Evolutionary conservation across 1,140 invertebrate species (phyloP), one percentile per base, ranked within the genome.

Genomic region (Drosophila rhopaloa): DNA sequence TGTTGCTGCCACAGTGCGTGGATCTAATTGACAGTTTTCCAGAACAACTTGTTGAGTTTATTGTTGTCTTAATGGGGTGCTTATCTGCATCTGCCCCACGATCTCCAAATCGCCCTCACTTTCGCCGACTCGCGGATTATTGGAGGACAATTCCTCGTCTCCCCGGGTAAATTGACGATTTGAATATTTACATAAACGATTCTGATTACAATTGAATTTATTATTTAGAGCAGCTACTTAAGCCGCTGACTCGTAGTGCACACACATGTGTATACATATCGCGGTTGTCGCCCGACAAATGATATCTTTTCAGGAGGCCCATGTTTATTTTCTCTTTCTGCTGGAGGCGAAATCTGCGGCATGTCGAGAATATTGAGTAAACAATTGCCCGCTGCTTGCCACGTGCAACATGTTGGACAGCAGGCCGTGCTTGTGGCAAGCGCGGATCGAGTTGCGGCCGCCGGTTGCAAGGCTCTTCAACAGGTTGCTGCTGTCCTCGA

Each of bases 31-130:
- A 81, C 78, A 76, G 55, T 71, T 85, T 85, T 74, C 60, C 68
- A 78, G 78, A 76, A 70, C 70, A 85, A 86, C 82, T 86, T 85
- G 74, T 85, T 85, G 82, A 78, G 54, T 65, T 81, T 78, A 72
- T 84, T 84, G 80, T 79, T 54, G 53, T 71, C 56, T 63, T 66
- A 77, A 77, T 78, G 44, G 38, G 58, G 53, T 70, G 59, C 48
- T 48, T 47, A 48, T 57, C 41, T 29, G 13, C 41, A 37, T 19
- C 53, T 35, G 35, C 41, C 70, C 46, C 44, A 35, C 35, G n/a
- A 10, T 58, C 24, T 32, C 35, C n/a, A 29, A 0, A 1, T 10
- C 13, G 2, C 40, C 13, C 19, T 27, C 38, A 47, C 10, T 14
- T 27, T 27, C 11, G 10, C 29, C 29, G 48, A 29, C n/a, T 29